Base-by-base conservation (phyloP, 1,140 invertebrate species). In the Aricia agestis region DNA sequence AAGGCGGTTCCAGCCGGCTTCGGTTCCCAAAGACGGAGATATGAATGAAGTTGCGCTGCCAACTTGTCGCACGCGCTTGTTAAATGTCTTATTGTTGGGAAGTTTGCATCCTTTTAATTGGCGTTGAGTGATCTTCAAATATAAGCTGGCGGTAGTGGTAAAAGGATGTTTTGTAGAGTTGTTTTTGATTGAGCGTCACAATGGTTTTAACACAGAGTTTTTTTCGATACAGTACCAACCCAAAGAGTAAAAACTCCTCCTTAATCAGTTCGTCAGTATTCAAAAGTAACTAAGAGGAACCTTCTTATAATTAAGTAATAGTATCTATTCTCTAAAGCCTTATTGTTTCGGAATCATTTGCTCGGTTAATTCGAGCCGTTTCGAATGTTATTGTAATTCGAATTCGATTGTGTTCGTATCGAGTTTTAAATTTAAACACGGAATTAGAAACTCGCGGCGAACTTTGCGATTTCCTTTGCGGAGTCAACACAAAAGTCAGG, bases 1-100 rank as follows among this genome's bases (percentile, higher is more conserved):
- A 76, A 73, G 59, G 18, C 59, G 18, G 59, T 19, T 63, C 58
- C n/a, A 73, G 59, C 59, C 19, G 59, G 59, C 10, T 63, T 0
- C n/a, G 18, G 58, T 59, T 59, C n/a, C 59, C 18, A 6, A 63
- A 63, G 59, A 63, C 59, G 18, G 59, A 41, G 68, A 69, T 74
- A 71, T 71, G 59, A 63, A 63, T 63, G 18, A 63, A 63, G 59
- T 63, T 63, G 59, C 18, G 58, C 59, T 7, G 13, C 9, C 18
- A 59, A 19, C 59, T 63, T 19, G 59, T 63, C 59, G 18, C 59
- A 59, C n/a, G 58, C 59, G 59, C 59, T 63, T 19, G 59, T 63
- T 63, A 63, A 59, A n/a, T 63, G 59, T 25, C 17, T 13, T 19
- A 63, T 63, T 63, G 59, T 63, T 59, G 58, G n/a, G n/a, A 59